A percentile compares a stretch with the other conserved stretches of the same genome.
Evolutionary conservation across 2,113 vertebrate species (phyloP).

Genomic region (Anser brachyrhynchus): DNA sequence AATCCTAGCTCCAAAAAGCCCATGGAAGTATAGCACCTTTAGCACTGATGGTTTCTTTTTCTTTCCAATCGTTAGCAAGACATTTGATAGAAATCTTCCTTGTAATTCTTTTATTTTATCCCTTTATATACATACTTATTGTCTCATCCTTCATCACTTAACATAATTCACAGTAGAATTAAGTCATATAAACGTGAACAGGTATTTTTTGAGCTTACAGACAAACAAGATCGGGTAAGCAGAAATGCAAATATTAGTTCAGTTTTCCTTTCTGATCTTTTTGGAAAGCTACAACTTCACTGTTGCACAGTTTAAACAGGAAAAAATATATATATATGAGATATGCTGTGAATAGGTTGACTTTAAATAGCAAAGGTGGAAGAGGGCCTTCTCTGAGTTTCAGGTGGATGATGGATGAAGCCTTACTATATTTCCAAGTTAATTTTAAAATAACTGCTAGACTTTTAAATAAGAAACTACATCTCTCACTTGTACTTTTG

Average conservation of each 20-base stretch:
- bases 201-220: background rate
- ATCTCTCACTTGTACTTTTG: background rate
- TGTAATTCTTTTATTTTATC: background rate
- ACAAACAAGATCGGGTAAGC: background rate
- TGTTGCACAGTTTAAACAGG: background rate
- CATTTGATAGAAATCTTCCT: background rate
- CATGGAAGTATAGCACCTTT: background rate
- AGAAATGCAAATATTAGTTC: conserved; percentile 25
- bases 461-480: conserved; percentile 5
- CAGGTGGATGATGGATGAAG: background rate
- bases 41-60: background rate
- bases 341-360: background rate
- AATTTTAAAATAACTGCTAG: conserved; percentile 4
- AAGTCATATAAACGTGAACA: background rate
- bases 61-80: background rate
- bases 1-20: background rate
- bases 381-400: background rate
- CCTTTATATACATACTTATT: background rate
- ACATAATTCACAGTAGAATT: background rate
- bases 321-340: background rate
- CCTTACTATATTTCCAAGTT: background rate
- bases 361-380: background rate
- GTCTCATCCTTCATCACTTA: background rate
- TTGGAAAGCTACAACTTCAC: background rate
- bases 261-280: background rate